phyloP scores from a whole-genome alignment of 2,113 vertebrate genomes.

The Sturnus vulgaris region DNA sequence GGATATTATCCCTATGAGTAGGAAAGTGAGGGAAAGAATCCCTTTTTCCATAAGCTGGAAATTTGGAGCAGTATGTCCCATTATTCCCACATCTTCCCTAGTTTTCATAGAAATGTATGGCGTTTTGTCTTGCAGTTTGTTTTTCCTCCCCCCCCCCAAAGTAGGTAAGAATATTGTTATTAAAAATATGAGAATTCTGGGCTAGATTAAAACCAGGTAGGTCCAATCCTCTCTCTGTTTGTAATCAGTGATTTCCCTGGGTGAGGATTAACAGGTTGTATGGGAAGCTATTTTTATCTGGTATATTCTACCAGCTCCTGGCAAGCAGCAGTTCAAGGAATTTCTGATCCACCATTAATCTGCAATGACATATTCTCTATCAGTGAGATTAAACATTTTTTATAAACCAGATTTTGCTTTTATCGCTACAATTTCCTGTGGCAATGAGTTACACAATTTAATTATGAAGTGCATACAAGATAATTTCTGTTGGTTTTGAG shows the following conservation, averaged over 20 bases:
- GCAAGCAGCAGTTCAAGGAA: not conserved
- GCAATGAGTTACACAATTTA: not conserved
- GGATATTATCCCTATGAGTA: not conserved
- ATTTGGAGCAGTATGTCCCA: not conserved
- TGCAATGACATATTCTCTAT: not conserved
- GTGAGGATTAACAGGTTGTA: not conserved
- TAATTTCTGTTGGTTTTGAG: not conserved
- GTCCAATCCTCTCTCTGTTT: not conserved
- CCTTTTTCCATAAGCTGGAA: not conserved
- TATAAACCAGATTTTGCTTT: not conserved
- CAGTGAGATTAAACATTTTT: not conserved
- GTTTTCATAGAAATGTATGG: not conserved
- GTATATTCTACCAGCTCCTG: not conserved
- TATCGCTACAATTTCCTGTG: not conserved
- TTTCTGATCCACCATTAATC: not conserved
- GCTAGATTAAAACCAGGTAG: not conserved
- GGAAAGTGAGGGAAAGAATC: not conserved
- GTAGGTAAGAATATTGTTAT: not conserved
- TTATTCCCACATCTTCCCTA: not conserved
- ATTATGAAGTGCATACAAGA: not conserved
- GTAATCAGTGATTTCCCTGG: not conserved
- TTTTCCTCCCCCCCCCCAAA: rapidly evolving
- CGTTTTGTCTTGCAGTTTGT: not conserved
- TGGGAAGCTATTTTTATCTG: not conserved
- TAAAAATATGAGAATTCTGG: not conserved